A percentile compares a stretch with the other conserved stretches of the same genome.
These are phyloP conservation scores for Drosophila robusta DNA, from an alignment of 2,888 invertebrate species.

Conservation along the genomic window DNA sequence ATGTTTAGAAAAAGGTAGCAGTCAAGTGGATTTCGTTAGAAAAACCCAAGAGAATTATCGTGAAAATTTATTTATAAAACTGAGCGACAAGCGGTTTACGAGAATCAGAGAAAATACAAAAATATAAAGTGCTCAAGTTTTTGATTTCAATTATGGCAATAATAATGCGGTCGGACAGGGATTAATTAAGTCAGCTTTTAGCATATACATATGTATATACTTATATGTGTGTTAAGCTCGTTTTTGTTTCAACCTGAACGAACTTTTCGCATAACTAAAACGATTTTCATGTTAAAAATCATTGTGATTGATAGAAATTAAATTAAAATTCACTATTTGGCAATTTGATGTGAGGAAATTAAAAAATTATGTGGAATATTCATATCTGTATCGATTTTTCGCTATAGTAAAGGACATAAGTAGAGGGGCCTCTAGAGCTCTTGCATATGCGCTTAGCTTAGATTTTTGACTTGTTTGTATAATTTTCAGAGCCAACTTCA, in stretches of 20 bases:
- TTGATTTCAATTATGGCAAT: not conserved
- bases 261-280: too few relatives aligned
- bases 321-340: not conserved
- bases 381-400: not conserved
- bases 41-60: conserved; percentile 1
- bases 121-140: too few relatives aligned
- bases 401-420: not conserved
- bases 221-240: too few relatives aligned
- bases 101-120: too few relatives aligned
- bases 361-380: not conserved
- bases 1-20: not conserved
- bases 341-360: not conserved
- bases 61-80: not conserved
- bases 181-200: too few relatives aligned
- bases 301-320: not conserved
- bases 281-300: too few relatives aligned
- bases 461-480: conserved; percentile 23
- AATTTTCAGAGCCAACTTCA: conserved; percentile 16
- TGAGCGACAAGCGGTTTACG: too few relatives aligned
- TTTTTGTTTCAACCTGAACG: too few relatives aligned
- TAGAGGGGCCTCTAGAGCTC: not conserved
- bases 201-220: too few relatives aligned
- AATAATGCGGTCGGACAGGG: too few relatives aligned
- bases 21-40: conserved; percentile 1
- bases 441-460: conserved; percentile 6